Evolutionary conservation across 2,888 invertebrate genomes (phyloP), one percentile per base, ranked within the genome.

Genomic region (Serrognathus titanus): DNA sequence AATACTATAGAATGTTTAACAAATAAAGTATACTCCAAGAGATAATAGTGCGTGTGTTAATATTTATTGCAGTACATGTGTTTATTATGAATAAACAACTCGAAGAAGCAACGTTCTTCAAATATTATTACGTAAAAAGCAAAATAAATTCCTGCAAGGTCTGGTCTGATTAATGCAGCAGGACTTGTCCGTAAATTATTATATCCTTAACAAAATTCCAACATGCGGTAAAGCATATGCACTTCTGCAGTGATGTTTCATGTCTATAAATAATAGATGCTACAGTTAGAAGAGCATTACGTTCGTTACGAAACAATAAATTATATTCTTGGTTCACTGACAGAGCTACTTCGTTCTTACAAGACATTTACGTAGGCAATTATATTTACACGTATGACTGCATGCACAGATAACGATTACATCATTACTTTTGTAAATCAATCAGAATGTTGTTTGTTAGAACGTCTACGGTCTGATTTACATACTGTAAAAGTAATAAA

Each of bases 381-480:
- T 16, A 43, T 43, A 43, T 43, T 43, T 16, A 43, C 43, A 43
- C 43, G 43, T 43, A 43, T 43, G 43, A 43, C 43, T 9, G 9
- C 43, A 43, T 43, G 43, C 43, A 43, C 16, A 10, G 20, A n/a
- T 43, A 43, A 43, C 20, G 43, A 43, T 43, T 43, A 20, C 43
- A 10, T 43, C 43, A 43, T 43, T 16, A 16, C 43, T 13, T 43
- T 43, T 31, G 24, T 31, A 31, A 31, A 31, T 31, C 24, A 31
- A 31, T 31, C 24, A 31, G 6, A 31, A 31, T 20, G 24, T 31
- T 31, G 24, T 31, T 31, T 31, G 24, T 7, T 31, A 31, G 4
- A 31, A 31, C 24, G 24, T 31, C 24, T 5, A 31, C 24, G 24
- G 7, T 31, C 24, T 31, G 7, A 31, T 31, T 31, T 31, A 31